A percentile compares a stretch with the other conserved stretches of the same genome.
Evolutionary conservation across 2,113 vertebrate species (phyloP).

Genomic region (Istiophorus platypterus): DNA sequence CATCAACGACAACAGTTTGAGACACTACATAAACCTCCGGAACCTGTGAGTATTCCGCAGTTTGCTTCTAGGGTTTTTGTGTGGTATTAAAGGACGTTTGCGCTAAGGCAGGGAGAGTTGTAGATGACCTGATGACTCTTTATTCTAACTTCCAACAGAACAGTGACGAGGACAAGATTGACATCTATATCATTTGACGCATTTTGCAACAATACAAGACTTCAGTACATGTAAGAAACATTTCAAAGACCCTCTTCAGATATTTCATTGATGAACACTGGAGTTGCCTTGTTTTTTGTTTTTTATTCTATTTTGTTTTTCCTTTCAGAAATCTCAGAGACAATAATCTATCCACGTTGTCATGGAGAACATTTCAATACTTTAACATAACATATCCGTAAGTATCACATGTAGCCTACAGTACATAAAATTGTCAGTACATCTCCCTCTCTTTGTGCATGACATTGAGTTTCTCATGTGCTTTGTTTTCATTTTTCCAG

Average conservation of each 20-base stretch:
- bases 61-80: neutral
- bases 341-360: slow-evolving; percentile 93
- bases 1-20: slow-evolving; percentile 92
- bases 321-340: slow-evolving; percentile 92
- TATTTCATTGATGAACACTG: neutral
- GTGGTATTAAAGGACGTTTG: neutral
- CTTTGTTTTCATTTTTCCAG: slow-evolving; percentile 72
- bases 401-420: slow-evolving; percentile 72
- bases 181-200: slow-evolving; percentile 90
- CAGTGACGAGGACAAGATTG: slow-evolving; percentile 92
- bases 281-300: neutral
- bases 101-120: neutral
- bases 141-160: slow-evolving; percentile 82
- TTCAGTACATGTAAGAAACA: slow-evolving; percentile 94
- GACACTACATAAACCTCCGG: slow-evolving; percentile 93
- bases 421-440: neutral
- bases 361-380: slow-evolving; percentile 93
- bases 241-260: neutral
- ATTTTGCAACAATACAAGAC: slow-evolving; percentile 92
- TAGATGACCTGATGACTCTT: neutral
- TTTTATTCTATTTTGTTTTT: neutral
- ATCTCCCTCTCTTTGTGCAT: neutral
- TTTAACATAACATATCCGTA: slow-evolving; percentile 91
- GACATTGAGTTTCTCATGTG: neutral
- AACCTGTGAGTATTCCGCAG: slow-evolving; percentile 91